Evolutionary conservation across 64 coral and sea anemone genomes (phyloP).

Genomic region (Dendronephthya gigantea): DNA sequence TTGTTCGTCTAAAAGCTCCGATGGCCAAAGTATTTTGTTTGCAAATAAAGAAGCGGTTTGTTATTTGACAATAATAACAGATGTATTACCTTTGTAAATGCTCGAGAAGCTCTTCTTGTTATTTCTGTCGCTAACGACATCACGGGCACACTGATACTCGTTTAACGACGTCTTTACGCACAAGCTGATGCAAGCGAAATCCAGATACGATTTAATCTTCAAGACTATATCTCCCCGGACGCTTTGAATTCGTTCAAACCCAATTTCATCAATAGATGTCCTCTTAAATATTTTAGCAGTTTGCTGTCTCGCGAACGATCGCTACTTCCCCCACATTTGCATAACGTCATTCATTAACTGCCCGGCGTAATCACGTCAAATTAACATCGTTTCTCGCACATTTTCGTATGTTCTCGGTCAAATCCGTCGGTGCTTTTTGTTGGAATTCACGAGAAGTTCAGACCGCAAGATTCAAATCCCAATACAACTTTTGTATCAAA

Average conservation of each 20-base stretch:
- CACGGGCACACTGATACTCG: background rate
- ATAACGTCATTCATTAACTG: background rate
- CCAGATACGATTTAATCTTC: background rate
- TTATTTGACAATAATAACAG: background rate
- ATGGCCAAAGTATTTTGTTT: background rate
- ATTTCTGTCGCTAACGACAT: conserved; percentile 2
- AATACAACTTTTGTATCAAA: background rate
- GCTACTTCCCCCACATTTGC: background rate
- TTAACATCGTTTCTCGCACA: background rate
- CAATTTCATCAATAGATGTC: background rate
- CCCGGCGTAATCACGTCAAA: background rate
- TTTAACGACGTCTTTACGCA: background rate
- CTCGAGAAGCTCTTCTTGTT: background rate
- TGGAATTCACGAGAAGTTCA: background rate
- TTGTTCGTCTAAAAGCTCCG: too few species aligned
- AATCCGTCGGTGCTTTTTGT: background rate
- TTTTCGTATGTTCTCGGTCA: background rate
- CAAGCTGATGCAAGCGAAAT: background rate
- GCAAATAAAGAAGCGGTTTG: background rate
- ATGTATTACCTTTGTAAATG: background rate
- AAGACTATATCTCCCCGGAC: background rate
- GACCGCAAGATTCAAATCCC: background rate
- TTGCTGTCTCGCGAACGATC: background rate
- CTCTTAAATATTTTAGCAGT: background rate
- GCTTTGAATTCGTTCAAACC: background rate